A percentile compares a stretch with the other conserved stretches of the same genome.
phyloP scores from a whole-genome alignment of 1,140 invertebrate species.

The Aradophagus sp. region DNA sequence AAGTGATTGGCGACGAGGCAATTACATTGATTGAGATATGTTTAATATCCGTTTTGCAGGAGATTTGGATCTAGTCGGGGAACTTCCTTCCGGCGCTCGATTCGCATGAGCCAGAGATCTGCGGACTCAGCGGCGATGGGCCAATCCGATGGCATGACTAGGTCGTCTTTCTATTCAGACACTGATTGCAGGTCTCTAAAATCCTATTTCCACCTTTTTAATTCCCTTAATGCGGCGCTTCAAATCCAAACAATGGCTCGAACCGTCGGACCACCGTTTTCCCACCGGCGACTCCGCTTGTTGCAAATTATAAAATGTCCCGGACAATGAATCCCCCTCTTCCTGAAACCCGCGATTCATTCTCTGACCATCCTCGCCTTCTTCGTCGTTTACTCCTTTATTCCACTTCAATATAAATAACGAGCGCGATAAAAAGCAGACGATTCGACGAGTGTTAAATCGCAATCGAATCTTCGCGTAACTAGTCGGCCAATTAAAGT shows the following conservation, averaged over 20 bases:
- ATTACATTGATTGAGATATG: conserved; percentile 56
- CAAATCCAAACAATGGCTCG: conserved; percentile 21
- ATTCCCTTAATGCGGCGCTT: conserved; percentile 27
- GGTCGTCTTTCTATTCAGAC: conserved; percentile 78
- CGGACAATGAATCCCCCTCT: neutral
- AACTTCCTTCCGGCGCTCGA: conserved; percentile 78
- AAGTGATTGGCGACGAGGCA: conserved; percentile 49
- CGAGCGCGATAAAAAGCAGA: neutral
- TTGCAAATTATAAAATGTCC: conserved; percentile 11
- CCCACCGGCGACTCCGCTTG: neutral
- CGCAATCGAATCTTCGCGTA: too few species aligned
- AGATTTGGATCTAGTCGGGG: conserved; percentile 69
- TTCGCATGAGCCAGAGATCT: conserved; percentile 82
- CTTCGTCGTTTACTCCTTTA: too few species aligned
- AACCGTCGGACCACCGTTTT: neutral
- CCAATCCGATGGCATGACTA: conserved; percentile 76
- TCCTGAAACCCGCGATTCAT: neutral
- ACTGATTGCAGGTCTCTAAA: conserved; percentile 75
- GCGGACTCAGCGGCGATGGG: conserved; percentile 76
- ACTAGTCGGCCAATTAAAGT: too few species aligned
- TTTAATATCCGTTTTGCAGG: conserved; percentile 60
- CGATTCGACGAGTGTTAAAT: neutral
- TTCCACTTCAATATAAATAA: neutral
- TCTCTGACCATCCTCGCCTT: too few species aligned
- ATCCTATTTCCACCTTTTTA: conserved; percentile 35